A percentile compares a stretch with the other conserved stretches of the same genome.
Evolutionary conservation across 2,113 vertebrate species (phyloP).

Genomic region (Cyprinodon brontotheroides): DNA sequence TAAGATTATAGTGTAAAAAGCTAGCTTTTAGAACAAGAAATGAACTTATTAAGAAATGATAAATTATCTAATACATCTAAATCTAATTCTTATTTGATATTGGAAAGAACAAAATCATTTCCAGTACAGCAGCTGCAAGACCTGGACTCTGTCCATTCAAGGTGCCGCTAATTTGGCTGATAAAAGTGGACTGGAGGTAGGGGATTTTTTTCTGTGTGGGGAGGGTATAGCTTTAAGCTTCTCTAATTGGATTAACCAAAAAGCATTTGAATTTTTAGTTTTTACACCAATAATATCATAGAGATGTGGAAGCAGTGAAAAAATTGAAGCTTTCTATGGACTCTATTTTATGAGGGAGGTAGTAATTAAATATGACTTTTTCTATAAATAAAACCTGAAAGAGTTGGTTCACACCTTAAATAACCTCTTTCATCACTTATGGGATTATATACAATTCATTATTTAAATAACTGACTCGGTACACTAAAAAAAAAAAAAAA

Average conservation of each 20-base stretch:
- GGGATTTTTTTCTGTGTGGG: conserved; percentile 24
- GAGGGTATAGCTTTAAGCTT: conserved; percentile 33
- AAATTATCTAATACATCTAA: too few relatives aligned
- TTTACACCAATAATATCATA: conserved; percentile 19
- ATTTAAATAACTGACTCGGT: background rate
- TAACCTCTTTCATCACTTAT: background rate
- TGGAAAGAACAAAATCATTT: too few relatives aligned
- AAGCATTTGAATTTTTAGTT: conserved; percentile 17
- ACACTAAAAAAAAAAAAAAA: background rate
- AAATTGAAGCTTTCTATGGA: conserved; percentile 12
- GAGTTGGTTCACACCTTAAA: background rate
- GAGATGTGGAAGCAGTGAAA: background rate
- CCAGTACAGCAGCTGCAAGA: background rate
- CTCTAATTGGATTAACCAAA: conserved; percentile 45
- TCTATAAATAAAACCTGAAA: too few relatives aligned
- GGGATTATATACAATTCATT: background rate
- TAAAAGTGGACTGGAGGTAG: conserved; percentile 24
- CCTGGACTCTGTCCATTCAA: conserved; percentile 12
- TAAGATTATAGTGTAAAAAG: too few relatives aligned
- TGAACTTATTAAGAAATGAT: too few relatives aligned
- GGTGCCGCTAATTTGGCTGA: conserved; percentile 35
- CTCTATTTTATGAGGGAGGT: conserved; percentile 8
- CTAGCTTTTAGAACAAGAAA: too few relatives aligned
- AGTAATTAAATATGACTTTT: too few relatives aligned
- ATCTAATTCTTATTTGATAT: too few relatives aligned